Evolutionary conservation across 2,113 vertebrate genomes (phyloP), one percentile per base, ranked within the genome.

Genomic region (Acanthisitta chloris): DNA sequence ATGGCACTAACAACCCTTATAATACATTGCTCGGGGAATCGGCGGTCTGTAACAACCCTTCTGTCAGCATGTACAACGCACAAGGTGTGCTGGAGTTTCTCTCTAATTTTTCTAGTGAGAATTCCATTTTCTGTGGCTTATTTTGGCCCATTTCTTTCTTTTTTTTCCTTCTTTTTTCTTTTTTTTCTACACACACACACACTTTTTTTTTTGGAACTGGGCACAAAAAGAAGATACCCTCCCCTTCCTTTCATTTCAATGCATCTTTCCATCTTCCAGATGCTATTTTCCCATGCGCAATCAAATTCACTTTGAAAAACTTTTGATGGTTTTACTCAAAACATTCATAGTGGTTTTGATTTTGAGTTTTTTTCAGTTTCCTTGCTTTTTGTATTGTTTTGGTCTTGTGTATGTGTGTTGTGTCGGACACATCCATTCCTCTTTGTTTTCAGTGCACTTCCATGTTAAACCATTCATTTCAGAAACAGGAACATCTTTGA

Each of bases 1-100:
- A 99, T 99, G 99, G 99, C 98, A 99, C 99, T 99, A 99, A 99
- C 99, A 99, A 99, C 99, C 99, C 99, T 98, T 99, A 99, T 99
- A 99, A 99, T 98, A 99, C 99, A 98, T 99, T 99, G 99, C 99
- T 99, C 97, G 99, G 99, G 98, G 99, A 99, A 98, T 99, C 99
- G 96, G 99, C 99, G 94, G 98, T 99, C 99, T 99, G 99, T 99
- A 99, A 99, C 99, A 99, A 99, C 99, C 99, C 99, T 97, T 98
- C 99, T 97, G 98, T 99, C 99, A 99, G 99, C 99, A 99, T 99
- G 99, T 99, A 99, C 99, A 99, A 99, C 99, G 97, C 99, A 98
- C 99, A 99, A 99, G 99, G 99, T 99, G 99, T 99, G 99, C 98
- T 98, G 97, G 98, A 98, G 94, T 99, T 99, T 98, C 97, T 97